A percentile compares a stretch with the other conserved stretches of the same genome.
These are phyloP conservation scores for Euglossa dilemma DNA, from an alignment of 1,140 invertebrate species.

Conservation along the genomic window DNA sequence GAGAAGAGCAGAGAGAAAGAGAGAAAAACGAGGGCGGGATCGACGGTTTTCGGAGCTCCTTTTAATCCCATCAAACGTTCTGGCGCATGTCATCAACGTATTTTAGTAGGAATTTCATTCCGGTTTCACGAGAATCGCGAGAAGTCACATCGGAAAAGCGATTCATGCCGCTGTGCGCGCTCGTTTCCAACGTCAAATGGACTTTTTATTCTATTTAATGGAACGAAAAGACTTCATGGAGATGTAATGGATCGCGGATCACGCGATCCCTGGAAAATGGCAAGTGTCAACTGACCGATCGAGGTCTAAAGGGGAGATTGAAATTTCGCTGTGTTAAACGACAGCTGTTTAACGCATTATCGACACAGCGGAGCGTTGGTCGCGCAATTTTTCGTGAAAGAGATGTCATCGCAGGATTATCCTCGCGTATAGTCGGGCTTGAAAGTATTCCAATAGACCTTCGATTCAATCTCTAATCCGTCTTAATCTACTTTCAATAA, in stretches of 20 bases:
- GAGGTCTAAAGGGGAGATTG: neutral
- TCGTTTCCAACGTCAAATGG: neutral
- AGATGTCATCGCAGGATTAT: too few species aligned
- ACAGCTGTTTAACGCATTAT: too few species aligned
- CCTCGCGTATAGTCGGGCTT: too few species aligned
- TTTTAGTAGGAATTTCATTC: neutral
- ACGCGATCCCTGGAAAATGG: neutral
- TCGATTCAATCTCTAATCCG: too few species aligned
- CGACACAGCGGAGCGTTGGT: too few species aligned
- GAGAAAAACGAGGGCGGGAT: neutral
- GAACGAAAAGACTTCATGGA: neutral
- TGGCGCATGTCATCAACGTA: neutral
- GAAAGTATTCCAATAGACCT: too few species aligned
- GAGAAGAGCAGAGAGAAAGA: neutral
- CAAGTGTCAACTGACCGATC: neutral
- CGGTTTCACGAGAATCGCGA: neutral
- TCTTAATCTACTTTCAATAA: too few species aligned
- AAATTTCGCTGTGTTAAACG: too few species aligned
- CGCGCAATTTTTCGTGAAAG: too few species aligned
- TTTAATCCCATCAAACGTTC: neutral
- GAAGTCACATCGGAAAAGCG: neutral
- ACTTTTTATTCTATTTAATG: neutral
- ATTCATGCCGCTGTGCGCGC: neutral
- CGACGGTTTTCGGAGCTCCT: too few species aligned
- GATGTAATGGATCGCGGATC: neutral